These are phyloP conservation scores for Aldabrachelys gigantea DNA, from an alignment of 2,113 vertebrate species.

Conservation along the genomic window DNA sequence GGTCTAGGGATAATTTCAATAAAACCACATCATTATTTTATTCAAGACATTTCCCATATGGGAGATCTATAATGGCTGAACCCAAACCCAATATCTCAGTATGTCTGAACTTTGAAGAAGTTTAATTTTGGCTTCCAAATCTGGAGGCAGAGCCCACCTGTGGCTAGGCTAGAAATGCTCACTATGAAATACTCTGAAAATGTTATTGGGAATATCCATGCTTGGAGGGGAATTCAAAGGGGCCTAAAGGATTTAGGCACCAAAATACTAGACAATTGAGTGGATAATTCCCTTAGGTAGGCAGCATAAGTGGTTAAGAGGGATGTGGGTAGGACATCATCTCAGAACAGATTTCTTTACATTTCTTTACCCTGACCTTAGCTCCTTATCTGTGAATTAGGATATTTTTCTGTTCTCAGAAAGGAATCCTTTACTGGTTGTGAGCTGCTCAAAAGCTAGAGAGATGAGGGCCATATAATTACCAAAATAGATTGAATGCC, in stretches of 20 bases:
- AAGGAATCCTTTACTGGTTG: too few species aligned
- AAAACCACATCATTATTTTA: not conserved
- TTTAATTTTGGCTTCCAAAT: not conserved
- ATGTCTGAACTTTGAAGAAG: not conserved
- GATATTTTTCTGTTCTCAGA: too few species aligned
- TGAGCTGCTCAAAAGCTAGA: too few species aligned
- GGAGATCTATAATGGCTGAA: not conserved
- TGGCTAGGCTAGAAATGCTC: not conserved
- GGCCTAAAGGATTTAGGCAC: not conserved
- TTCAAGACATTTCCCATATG: not conserved
- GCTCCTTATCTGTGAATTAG: too few species aligned
- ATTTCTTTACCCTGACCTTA: too few species aligned
- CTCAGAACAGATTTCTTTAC: too few species aligned
- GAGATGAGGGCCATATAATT: too few species aligned
- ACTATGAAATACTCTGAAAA: not conserved
- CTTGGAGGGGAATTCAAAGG: not conserved
- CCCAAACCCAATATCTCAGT: not conserved
- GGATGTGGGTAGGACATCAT: not conserved
- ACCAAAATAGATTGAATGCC: too few species aligned
- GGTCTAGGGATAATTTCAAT: not conserved
- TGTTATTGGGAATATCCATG: not conserved
- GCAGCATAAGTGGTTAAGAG: not conserved
- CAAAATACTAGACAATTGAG: not conserved
- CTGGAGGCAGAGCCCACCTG: not conserved
- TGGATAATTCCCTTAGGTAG: not conserved